Percentiles rank a stretch among this genome's conserved stretches.
phyloP scores from a whole-genome alignment of 2,888 invertebrate species.

The Sesia apiformis region DNA sequence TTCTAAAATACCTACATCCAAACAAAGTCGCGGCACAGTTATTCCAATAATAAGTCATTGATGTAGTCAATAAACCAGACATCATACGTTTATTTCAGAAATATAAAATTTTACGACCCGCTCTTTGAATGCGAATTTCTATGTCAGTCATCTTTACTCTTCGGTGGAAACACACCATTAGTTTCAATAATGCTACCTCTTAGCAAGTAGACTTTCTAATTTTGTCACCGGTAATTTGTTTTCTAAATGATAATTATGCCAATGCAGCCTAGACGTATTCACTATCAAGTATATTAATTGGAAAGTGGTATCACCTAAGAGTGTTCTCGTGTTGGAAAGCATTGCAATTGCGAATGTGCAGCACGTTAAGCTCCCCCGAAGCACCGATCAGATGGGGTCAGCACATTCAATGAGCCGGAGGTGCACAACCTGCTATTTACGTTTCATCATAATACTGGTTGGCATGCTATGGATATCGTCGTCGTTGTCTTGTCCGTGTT shows the following conservation, averaged over 20 bases:
- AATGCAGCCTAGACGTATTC: not conserved
- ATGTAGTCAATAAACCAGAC: no score
- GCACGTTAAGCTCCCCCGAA: constrained; percentile 27
- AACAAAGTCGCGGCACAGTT: no score
- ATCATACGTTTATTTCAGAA: no score
- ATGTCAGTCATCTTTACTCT: no score
- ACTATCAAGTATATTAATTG: not conserved
- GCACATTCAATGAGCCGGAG: constrained; percentile 73
- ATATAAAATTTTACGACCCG: no score
- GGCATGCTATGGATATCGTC: constrained; percentile 60
- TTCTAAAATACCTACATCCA: no score
- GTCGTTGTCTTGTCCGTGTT: constrained; percentile 3
- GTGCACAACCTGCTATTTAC: constrained; percentile 69
- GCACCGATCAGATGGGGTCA: constrained; percentile 71
- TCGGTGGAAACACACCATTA: no score
- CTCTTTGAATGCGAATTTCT: no score
- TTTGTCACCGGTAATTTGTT: not conserved
- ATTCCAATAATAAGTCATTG: no score
- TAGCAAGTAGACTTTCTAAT: no score
- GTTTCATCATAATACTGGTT: constrained; percentile 68
- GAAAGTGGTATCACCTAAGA: not conserved
- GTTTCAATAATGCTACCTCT: no score
- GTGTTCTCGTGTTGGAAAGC: not conserved
- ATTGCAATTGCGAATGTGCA: not conserved
- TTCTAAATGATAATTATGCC: not conserved